These are phyloP conservation scores for Ferdinandea cuprea DNA, from an alignment of 2,888 invertebrate species.

Conservation along the genomic window DNA sequence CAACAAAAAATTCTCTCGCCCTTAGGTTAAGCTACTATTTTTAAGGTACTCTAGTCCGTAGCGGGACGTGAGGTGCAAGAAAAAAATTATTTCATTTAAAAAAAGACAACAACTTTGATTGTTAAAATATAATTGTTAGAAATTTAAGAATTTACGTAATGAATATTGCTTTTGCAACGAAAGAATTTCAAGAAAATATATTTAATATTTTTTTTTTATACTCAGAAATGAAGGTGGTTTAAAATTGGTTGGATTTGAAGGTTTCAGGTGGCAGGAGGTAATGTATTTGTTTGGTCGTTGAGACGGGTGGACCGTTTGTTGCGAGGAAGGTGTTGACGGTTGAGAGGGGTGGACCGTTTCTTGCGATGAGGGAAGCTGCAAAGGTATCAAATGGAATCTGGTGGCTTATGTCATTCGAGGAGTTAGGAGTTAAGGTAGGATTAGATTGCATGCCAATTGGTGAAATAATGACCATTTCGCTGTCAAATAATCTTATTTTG, in stretches of 20 bases:
- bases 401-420: too few species aligned
- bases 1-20: conserved; percentile 25
- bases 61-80: conserved; percentile 53
- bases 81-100: conserved; percentile 1
- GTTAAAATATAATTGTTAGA: conserved; percentile 9
- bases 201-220: neutral
- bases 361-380: too few species aligned
- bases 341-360: too few species aligned
- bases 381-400: too few species aligned
- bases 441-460: too few species aligned
- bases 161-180: conserved; percentile 20
- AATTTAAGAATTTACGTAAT: neutral
- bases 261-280: too few species aligned
- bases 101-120: conserved; percentile 48
- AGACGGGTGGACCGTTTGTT: too few species aligned
- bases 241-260: neutral
- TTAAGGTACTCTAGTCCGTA: conserved; percentile 41
- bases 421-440: too few species aligned
- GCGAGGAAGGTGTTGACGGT: too few species aligned
- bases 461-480: too few species aligned
- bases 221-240: neutral
- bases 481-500: too few species aligned
- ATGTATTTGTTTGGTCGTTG: too few species aligned
- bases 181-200: neutral
- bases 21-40: conserved; percentile 48